Conservation (phyloP, 92 coral and sea anemone species). For the Blastomussa wellsi region DNA sequence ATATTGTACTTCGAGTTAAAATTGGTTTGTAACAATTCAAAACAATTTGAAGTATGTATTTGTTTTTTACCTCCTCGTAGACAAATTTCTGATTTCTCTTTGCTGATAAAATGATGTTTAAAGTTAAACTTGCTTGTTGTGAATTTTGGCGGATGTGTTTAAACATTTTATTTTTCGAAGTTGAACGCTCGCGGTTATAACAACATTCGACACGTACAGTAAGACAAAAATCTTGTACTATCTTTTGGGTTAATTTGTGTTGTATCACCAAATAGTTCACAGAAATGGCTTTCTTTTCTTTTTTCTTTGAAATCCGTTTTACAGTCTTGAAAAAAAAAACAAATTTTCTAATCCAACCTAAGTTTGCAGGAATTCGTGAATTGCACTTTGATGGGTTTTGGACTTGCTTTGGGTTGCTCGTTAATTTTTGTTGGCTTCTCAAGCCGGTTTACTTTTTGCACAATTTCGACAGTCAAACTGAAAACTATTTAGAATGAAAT, state of each 20-base stretch:
- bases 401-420: neutral
- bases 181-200: no score
- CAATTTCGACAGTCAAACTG: neutral
- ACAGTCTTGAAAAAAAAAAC: neutral
- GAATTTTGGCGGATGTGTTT: neutral
- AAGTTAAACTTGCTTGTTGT: neutral
- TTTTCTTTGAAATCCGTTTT: neutral
- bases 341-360: neutral
- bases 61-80: neutral
- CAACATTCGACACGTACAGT: neutral
- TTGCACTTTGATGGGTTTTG: slow-evolving; percentile 5
- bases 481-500: neutral
- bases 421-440: neutral
- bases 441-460: neutral
- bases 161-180: neutral
- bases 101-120: neutral
- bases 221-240: neutral
- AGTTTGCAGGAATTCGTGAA: neutral
- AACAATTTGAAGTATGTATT: slow-evolving; percentile 16
- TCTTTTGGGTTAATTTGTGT: neutral
- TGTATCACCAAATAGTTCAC: neutral
- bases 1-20: neutral
- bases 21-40: neutral
- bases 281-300: neutral
- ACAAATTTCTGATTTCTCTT: neutral